Evolutionary conservation across 2,888 invertebrate species (phyloP), one percentile per base, ranked within the genome.

Genomic region (Herminia tarsipennalis): DNA sequence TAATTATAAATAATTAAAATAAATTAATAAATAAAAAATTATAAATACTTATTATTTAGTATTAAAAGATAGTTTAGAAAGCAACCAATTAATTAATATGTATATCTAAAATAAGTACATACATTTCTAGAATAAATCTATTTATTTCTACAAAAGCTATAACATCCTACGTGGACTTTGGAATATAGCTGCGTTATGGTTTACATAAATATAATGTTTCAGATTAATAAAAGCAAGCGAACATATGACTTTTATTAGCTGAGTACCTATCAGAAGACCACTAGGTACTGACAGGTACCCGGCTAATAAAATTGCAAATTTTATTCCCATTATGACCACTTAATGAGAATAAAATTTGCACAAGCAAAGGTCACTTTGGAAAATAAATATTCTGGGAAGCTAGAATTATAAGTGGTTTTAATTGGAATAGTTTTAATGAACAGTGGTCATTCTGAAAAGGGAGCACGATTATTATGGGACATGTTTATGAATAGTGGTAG

Each of bases 181-280:
- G 83, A 73, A 72, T 70, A 68, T 67, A 83, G 83, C 83, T 83
- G 80, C 65, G 66, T 69, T 22, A 47, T 61, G 56, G 37, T 61
- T 55, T 66, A 65, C 42, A 50, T 29, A 22, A 1, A 2, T 22
- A 18, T 29, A 9, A 45, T 30, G 29, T 46, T 40, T 46, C 5
- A 29, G 6, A 35, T 25, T 3, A 33, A 37, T 27, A 34, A 34
- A 34, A 27, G 9, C 16, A 24, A 16, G 14, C 5, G 2, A 12
- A 0, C 12, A 13, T 3, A 2, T 2, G 2, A 5, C 8, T 25
- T 13, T 5, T 2, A 25, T 1, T 12, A 12, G 5, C 8, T 13
- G 12, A 10, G 2, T 9, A 3, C 25, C 5, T 10, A 10, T 25
- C 10, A 10, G 10, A 10, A 25, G 4, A 25, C 12, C 12, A n/a